Percentiles rank a stretch among this genome's conserved stretches.
Evolutionary conservation across 1,140 invertebrate genomes (phyloP).

Genomic region (Heliconius eleuchia): DNA sequence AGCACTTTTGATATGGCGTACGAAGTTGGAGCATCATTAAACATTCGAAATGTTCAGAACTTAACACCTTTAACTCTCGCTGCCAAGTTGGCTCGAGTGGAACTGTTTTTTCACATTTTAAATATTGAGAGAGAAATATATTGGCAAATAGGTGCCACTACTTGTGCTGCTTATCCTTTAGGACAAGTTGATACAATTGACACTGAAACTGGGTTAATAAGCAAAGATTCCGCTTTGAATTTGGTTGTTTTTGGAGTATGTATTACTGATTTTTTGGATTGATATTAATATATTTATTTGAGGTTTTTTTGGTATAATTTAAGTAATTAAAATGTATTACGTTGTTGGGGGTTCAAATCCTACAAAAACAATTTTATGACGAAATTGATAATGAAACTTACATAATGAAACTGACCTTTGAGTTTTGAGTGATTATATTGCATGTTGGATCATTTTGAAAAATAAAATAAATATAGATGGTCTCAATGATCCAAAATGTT

Average conservation of each 20-base stretch:
- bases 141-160: constrained; percentile 97
- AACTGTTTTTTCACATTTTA: constrained; percentile 97
- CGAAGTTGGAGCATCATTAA: constrained; percentile 93
- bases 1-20: constrained; percentile 97
- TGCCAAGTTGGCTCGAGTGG: constrained; percentile 95
- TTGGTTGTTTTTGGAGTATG: constrained; percentile 98
- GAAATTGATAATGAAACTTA: too few species aligned
- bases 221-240: constrained; percentile 96
- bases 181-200: constrained; percentile 98
- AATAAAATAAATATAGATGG: too few species aligned
- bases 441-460: too few species aligned
- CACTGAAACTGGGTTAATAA: constrained; percentile 93
- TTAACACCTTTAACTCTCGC: constrained; percentile 96
- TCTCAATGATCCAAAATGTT: too few species aligned
- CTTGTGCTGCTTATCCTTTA: constrained; percentile 98
- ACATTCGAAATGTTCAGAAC: constrained; percentile 92
- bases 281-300: too few species aligned
- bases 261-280: not conserved
- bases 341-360: too few species aligned
- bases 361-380: too few species aligned
- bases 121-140: constrained; percentile 97
- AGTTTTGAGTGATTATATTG: too few species aligned
- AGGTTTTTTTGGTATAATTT: too few species aligned
- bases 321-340: too few species aligned
- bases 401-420: too few species aligned